These are phyloP conservation scores for Kryphioiulus occultus DNA, from an alignment of 2,888 invertebrate genomes.

Conservation along the genomic window DNA sequence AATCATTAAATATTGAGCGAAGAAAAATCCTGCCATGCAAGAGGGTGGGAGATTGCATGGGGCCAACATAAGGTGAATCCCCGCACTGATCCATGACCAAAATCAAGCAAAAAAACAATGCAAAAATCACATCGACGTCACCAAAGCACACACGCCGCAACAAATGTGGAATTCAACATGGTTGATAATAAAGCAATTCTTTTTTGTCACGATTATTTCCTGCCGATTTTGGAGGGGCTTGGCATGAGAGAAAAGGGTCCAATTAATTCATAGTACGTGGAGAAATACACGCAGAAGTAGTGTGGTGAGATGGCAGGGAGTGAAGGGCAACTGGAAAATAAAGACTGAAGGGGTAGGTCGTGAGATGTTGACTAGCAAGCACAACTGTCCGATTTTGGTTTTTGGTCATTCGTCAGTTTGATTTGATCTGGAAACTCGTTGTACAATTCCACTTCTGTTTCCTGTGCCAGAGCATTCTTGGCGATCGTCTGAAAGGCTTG, in stretches of 20 bases:
- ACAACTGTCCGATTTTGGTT: conserved; percentile 57
- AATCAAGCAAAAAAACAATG: background rate
- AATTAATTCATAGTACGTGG: background rate
- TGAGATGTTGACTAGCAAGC: conserved; percentile 57
- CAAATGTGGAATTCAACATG: background rate
- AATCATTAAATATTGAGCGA: conserved; percentile 11
- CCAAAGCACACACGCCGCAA: background rate
- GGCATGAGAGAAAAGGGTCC: conserved; percentile 13
- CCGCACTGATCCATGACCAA: background rate
- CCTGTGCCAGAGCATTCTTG: conserved; percentile 88
- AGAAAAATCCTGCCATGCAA: background rate
- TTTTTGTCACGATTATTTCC: background rate
- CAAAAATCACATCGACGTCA: background rate
- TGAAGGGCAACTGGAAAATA: background rate
- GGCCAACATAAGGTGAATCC: background rate
- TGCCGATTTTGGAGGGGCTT: background rate
- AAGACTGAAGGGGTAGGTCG: conserved; percentile 29
- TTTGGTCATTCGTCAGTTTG: conserved; percentile 68
- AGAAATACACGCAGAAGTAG: background rate
- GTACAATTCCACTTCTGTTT: conserved; percentile 85
- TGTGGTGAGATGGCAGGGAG: background rate
- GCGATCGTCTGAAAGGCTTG: conserved; percentile 99
- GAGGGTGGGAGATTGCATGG: background rate
- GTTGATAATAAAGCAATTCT: background rate
- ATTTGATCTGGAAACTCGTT: conserved; percentile 99